phyloP scores from a whole-genome alignment of 1,140 invertebrate species.

The Hyles euphorbiae region DNA sequence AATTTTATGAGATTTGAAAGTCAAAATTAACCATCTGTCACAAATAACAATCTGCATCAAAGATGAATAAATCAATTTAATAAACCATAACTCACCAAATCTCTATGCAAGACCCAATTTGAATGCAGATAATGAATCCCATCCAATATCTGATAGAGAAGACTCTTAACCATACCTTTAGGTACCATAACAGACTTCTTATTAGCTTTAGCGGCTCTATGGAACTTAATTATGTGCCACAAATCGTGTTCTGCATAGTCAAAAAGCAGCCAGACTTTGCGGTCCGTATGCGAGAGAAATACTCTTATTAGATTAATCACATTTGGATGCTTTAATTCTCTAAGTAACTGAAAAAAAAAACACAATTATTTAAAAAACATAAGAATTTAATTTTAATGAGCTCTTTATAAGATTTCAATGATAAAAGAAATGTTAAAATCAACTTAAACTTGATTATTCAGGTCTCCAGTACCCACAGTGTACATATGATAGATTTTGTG shows the following conservation, averaged over 20 bases:
- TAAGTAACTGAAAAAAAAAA: slow-evolving; percentile 84
- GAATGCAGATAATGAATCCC: slow-evolving; percentile 99
- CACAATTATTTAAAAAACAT: background rate
- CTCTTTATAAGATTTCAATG: no score
- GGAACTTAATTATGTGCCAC: slow-evolving; percentile 99
- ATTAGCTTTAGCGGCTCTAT: slow-evolving; percentile 97
- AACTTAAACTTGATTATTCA: no score
- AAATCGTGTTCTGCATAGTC: slow-evolving; percentile 99
- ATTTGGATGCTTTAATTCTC: slow-evolving; percentile 98
- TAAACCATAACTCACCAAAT: slow-evolving; percentile 82
- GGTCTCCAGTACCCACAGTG: no score
- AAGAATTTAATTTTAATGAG: no score
- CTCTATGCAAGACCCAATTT: slow-evolving; percentile 99
- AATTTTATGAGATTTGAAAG: no score
- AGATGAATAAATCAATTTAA: background rate
- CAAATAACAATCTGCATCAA: no score
- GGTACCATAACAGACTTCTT: slow-evolving; percentile 98
- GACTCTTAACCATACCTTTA: slow-evolving; percentile 98
- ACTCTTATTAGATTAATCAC: slow-evolving; percentile 98
- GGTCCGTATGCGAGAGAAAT: slow-evolving; percentile 97
- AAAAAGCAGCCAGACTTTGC: slow-evolving; percentile 98
- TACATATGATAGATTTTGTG: no score
- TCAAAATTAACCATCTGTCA: no score
- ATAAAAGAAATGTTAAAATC: no score
- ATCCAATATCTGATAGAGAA: slow-evolving; percentile 98